Conservation (phyloP, 2,888 invertebrate genomes). For the Cinara cedri region DNA sequence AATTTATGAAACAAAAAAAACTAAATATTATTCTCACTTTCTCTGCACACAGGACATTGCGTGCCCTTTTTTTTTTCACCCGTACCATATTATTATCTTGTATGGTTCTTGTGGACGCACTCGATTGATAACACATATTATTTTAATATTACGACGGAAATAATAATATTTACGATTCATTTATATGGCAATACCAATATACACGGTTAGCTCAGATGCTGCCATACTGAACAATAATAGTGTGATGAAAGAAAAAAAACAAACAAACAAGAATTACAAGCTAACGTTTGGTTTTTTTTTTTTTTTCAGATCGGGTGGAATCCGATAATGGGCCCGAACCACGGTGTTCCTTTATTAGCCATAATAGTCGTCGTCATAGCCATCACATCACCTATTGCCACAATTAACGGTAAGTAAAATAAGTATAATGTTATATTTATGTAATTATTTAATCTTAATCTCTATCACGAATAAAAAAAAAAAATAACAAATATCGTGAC, state of each 20-base stretch:
- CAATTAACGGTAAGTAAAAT: conserved; percentile 29
- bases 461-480: too few species aligned
- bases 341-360: conserved; percentile 14
- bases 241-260: too few species aligned
- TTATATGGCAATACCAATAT: too few species aligned
- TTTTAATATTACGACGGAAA: too few species aligned
- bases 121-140: background rate
- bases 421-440: too few species aligned
- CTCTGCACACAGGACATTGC: background rate
- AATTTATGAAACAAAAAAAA: background rate
- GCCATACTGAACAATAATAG: too few species aligned
- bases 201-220: too few species aligned
- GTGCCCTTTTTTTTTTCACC: background rate
- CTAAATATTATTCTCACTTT: conserved; percentile 21
- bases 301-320: conserved; percentile 21
- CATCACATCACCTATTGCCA: conserved; percentile 12
- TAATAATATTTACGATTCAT: too few species aligned
- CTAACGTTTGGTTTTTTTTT: background rate
- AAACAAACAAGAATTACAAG: background rate
- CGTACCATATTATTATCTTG: background rate
- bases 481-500: too few species aligned
- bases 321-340: conserved; percentile 29
- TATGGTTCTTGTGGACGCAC: conserved; percentile 14
- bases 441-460: too few species aligned
- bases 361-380: conserved; percentile 16